These are phyloP conservation scores for Neuroterus valhalla DNA, from an alignment of 1,140 invertebrate species.

Conservation along the genomic window DNA sequence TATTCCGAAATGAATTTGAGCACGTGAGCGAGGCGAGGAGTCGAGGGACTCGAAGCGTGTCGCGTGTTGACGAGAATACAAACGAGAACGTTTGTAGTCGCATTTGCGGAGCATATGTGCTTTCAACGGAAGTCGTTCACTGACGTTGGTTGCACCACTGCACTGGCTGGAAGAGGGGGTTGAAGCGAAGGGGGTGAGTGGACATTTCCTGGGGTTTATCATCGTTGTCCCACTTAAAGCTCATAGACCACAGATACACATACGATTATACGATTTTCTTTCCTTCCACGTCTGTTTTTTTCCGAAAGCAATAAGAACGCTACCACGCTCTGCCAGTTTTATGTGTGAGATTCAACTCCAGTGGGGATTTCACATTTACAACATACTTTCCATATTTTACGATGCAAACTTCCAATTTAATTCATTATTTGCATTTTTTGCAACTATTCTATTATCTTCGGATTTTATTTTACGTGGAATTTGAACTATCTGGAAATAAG, in stretches of 20 bases:
- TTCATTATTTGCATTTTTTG: no score
- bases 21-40: conserved; percentile 5
- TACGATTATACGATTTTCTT: not conserved
- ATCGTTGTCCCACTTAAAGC: conserved; percentile 8
- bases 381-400: no score
- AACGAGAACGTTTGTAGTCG: conserved; percentile 3
- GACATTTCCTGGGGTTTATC: conserved; percentile 12
- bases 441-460: no score
- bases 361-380: no score
- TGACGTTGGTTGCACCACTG: conserved; percentile 3
- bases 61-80: conserved; percentile 2
- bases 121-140: conserved; percentile 6
- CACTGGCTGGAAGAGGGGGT: not conserved
- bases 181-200: not conserved
- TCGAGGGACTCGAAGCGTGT: conserved; percentile 2
- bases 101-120: not conserved
- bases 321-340: no score
- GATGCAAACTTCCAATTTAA: no score
- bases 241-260: not conserved
- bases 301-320: not conserved
- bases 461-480: no score
- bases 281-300: not conserved
- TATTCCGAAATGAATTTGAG: not conserved
- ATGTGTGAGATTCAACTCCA: no score
- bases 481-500: no score